A percentile compares a stretch with the other conserved stretches of the same genome.
These are phyloP conservation scores for Beris chalybata DNA, from an alignment of 2,888 invertebrate species.

Conservation along the genomic window DNA sequence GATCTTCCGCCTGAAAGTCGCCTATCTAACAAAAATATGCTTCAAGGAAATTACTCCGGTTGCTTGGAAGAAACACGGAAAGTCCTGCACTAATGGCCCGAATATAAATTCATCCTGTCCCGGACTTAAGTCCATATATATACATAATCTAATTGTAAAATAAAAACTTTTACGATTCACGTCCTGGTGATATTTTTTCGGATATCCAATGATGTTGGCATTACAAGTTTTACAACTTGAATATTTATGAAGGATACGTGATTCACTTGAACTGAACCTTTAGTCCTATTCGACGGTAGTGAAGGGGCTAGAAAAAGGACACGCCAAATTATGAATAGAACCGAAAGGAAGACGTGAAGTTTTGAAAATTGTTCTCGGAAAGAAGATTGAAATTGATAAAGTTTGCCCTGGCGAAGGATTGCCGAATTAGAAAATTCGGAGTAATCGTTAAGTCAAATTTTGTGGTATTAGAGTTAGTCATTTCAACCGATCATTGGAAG, in stretches of 20 bases:
- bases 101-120: conserved; percentile 25
- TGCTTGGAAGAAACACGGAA: neutral
- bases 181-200: conserved; percentile 26
- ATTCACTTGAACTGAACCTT: conserved; percentile 20
- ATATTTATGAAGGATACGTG: conserved; percentile 34
- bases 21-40: conserved; percentile 7
- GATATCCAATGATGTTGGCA: conserved; percentile 34
- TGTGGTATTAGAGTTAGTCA: too few species aligned
- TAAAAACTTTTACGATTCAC: conserved; percentile 38
- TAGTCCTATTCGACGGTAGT: too few species aligned
- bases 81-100: conserved; percentile 13
- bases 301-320: too few species aligned
- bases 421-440: too few species aligned
- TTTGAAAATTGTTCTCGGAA: too few species aligned
- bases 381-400: too few species aligned
- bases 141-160: conserved; percentile 34
- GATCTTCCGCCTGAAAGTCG: conserved; percentile 5
- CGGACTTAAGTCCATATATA: conserved; percentile 13
- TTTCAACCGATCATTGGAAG: too few species aligned
- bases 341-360: too few species aligned
- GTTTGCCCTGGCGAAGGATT: too few species aligned
- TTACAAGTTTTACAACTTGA: conserved; percentile 34
- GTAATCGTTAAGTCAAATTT: too few species aligned
- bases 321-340: too few species aligned
- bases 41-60: conserved; percentile 6